Percentiles rank a stretch among this genome's conserved stretches.
phyloP scores from a whole-genome alignment of 1,140 invertebrate species.

The Ceratosolen fusciceps region DNA sequence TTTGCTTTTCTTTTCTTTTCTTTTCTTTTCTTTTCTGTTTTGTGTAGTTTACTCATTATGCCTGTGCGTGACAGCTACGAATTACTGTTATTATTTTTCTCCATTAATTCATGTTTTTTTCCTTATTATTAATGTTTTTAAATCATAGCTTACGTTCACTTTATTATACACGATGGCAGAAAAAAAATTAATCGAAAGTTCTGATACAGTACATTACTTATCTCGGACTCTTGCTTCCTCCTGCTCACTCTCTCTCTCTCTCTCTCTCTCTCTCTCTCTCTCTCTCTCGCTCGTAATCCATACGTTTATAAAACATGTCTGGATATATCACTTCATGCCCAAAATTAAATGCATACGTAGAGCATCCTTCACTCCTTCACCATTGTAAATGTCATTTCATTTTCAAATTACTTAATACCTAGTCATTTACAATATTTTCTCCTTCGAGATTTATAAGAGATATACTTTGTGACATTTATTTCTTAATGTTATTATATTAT shows the following conservation, averaged over 20 bases:
- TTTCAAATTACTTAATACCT: slow-evolving; percentile 18
- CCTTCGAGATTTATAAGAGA: slow-evolving; percentile 27
- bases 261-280: background rate
- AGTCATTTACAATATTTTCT: background rate
- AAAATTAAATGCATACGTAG: background rate
- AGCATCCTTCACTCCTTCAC: slow-evolving; percentile 28
- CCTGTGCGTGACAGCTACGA: slow-evolving; percentile 58
- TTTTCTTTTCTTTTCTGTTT: slow-evolving; percentile 46
- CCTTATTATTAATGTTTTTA: slow-evolving; percentile 41
- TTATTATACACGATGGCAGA: slow-evolving; percentile 60
- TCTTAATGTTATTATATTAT: slow-evolving; percentile 39
- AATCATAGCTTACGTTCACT: slow-evolving; percentile 32
- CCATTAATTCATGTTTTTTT: slow-evolving; percentile 49
- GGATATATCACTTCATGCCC: slow-evolving; percentile 38
- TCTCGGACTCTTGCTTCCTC: slow-evolving; percentile 1
- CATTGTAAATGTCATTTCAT: slow-evolving; percentile 27
- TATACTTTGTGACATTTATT: slow-evolving; percentile 38
- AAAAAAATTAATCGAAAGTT: slow-evolving; percentile 63
- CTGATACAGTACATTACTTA: slow-evolving; percentile 52
- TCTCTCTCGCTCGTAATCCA: background rate
- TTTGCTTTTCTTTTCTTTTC: slow-evolving; percentile 50
- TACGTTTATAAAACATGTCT: slow-evolving; percentile 46
- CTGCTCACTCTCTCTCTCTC: background rate
- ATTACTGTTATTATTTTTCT: slow-evolving; percentile 54
- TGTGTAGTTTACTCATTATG: slow-evolving; percentile 44